Evolutionary conservation across 1,140 invertebrate species (phyloP), one percentile per base, ranked within the genome.

Genomic region (Xylocopa sonorina): DNA sequence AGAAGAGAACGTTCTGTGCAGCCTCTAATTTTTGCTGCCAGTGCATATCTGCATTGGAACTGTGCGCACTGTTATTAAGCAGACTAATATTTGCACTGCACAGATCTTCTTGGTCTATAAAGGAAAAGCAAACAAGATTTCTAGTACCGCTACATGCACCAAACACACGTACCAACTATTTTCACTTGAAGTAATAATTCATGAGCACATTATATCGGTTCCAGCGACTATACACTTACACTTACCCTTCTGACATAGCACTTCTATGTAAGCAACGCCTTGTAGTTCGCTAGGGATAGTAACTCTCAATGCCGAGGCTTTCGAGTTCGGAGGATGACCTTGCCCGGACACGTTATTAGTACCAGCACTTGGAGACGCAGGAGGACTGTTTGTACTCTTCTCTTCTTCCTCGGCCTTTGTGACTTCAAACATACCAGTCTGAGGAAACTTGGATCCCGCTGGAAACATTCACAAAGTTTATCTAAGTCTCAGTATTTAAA

Each of bases 1-100:
- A 99, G 92, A 99, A 99, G 5, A 99, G 92, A 43, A 99, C 98
- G 93, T 99, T 99, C 89, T 99, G 98, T 0, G 98, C 98, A 2
- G 97, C 97, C 92, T 99, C 98, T 10, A 99, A 92, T 89, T 98
- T 98, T 86, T 98, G 97, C 87, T 99, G 98, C 98, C 98, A 99
- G 89, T 97, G 96, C 57, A 96, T 94, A 81, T 98, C 97, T 0
- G 96, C 93, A n/a, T 94, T 95, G 0, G 94, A 93, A 73, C 94
- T 95, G 32, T 95, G 95, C 0, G 96, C 94, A 14, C 96, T 95
- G 43, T 95, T 95, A 2, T 95, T 95, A 34, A 96, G 94, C 1
- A 96, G 92, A 89, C 95, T 97, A n/a, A 97, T 95, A 46, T 95
- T 95, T 1, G 96, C 96, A 50, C 95, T 97, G 76, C 96, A 97